Conservation (phyloP, 2,797 vertebrate species). For the Nyctibius grandis region DNA sequence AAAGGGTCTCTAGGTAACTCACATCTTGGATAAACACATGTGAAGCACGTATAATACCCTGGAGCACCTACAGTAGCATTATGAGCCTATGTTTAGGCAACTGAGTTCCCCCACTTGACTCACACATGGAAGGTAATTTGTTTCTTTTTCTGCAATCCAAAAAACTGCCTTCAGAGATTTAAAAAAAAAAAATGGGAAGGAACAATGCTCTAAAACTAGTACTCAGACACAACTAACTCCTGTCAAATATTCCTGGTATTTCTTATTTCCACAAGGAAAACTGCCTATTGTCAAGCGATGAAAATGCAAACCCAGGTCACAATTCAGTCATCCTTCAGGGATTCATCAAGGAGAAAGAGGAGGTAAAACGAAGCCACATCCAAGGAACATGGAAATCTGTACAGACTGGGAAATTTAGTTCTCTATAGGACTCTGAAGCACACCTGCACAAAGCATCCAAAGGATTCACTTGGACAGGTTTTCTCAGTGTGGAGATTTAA, state of each 20-base stretch:
- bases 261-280: not conserved
- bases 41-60: not conserved
- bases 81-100: not conserved
- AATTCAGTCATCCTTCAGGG: not conserved
- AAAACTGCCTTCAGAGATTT: not conserved
- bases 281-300: not conserved
- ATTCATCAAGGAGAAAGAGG: not conserved
- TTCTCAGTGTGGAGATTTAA: not conserved
- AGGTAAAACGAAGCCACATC: not conserved
- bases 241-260: not conserved
- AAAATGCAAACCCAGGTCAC: not conserved
- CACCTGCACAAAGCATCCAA: not conserved
- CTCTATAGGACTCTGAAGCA: not conserved
- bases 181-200: not conserved
- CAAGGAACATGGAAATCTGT: not conserved
- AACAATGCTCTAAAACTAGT: not conserved
- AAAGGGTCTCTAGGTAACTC: not conserved
- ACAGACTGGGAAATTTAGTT: not conserved
- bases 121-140: not conserved
- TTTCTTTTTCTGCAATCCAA: not conserved
- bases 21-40: not conserved
- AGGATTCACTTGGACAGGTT: not conserved
- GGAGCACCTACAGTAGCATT: not conserved
- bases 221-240: not conserved
- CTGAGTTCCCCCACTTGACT: not conserved